Evolutionary conservation across 2,888 invertebrate genomes (phyloP).

Genomic region (Tenthredo distinguenda): DNA sequence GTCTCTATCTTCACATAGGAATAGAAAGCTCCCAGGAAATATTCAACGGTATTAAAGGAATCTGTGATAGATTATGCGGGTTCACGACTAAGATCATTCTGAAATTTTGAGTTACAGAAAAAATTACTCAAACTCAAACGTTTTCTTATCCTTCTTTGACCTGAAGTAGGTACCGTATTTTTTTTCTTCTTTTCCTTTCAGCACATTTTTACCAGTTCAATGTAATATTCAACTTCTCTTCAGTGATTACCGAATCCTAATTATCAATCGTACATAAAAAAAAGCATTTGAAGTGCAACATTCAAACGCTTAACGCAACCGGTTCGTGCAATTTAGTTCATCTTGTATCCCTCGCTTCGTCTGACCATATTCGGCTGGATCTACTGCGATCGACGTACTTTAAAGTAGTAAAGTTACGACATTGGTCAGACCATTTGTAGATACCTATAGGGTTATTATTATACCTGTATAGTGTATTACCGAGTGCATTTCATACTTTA

Average conservation of each 20-base stretch:
- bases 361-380: neutral
- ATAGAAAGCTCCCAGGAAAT: constrained; percentile 9
- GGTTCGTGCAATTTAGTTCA: neutral
- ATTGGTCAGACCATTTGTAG: neutral
- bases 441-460: neutral
- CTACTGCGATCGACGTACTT: neutral
- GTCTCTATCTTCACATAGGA: constrained; percentile 29
- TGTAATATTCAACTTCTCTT: neutral
- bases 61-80: neutral
- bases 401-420: neutral
- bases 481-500: neutral
- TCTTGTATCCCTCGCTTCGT: neutral
- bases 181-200: neutral
- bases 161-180: neutral
- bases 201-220: neutral
- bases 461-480: neutral
- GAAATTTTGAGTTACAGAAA: neutral
- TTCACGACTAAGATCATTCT: neutral
- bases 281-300: neutral
- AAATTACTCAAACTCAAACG: neutral
- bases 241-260: neutral
- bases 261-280: neutral
- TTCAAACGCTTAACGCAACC: neutral
- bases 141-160: neutral
- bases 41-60: neutral